Evolutionary conservation across 2,113 vertebrate genomes (phyloP).

Genomic region (Paraplagusia blochii): DNA sequence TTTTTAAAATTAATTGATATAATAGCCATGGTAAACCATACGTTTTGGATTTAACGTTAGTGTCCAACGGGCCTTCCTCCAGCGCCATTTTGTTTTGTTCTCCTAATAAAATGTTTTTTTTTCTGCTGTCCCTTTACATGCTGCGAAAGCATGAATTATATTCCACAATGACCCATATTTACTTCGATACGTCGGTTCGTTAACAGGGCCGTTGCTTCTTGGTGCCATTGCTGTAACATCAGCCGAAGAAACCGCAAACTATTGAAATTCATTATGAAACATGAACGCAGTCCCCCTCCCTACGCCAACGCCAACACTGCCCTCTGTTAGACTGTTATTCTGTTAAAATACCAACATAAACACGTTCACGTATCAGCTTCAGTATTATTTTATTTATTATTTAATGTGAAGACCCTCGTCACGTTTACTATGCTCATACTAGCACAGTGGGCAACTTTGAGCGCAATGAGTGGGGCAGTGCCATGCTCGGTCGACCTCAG

Average conservation of each 20-base stretch:
- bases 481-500: too few relatives aligned
- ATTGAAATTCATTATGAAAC: constrained; percentile 67
- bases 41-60: constrained; percentile 29
- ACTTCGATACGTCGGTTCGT: not conserved
- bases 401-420: not conserved
- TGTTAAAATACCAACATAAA: constrained; percentile 6
- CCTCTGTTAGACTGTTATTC: constrained; percentile 39
- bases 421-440: not conserved
- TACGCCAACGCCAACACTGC: constrained; percentile 50
- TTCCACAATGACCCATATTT: too few relatives aligned
- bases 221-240: not conserved
- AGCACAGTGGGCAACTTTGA: not conserved
- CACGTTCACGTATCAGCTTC: not conserved
- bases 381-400: not conserved
- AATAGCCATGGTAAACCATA: constrained; percentile 1
- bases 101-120: constrained; percentile 51
- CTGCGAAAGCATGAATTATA: too few relatives aligned
- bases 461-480: too few relatives aligned
- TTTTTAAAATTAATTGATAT: too few relatives aligned
- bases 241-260: constrained; percentile 20
- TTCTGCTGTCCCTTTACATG: not conserved
- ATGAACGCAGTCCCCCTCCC: constrained; percentile 62
- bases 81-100: constrained; percentile 84
- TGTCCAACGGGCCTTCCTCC: constrained; percentile 54
- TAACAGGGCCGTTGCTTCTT: not conserved